A percentile compares a stretch with the other conserved stretches of the same genome.
Conservation (phyloP, 2,797 vertebrate genomes). For the Chelmon rostratus region DNA sequence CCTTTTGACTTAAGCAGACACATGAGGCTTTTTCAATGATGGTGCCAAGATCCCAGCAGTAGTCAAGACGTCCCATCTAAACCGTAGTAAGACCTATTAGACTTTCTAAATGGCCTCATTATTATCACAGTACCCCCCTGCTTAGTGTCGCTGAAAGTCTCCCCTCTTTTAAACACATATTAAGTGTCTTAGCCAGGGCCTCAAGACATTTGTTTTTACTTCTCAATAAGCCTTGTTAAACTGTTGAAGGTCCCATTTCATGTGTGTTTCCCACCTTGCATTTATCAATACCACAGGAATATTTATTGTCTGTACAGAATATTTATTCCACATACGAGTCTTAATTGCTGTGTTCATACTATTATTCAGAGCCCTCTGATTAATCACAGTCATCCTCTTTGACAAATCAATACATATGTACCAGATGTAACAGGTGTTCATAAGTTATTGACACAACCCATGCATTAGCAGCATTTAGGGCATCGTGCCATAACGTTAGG, state of each 20-base stretch:
- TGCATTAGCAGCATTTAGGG: constrained; percentile 35
- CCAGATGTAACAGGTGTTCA: constrained; percentile 27
- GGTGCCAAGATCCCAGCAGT: constrained; percentile 29
- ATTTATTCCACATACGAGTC: constrained; percentile 60
- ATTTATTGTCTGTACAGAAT: constrained; percentile 72
- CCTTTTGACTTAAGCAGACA: background rate
- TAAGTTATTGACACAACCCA: constrained; percentile 25
- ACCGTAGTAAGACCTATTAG: background rate
- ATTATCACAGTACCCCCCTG: background rate
- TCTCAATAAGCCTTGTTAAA: constrained; percentile 15
- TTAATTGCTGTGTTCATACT: constrained; percentile 44
- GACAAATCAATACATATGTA: constrained; percentile 59
- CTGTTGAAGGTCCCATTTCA: constrained; percentile 9
- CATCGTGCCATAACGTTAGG: constrained; percentile 39
- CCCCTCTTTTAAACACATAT: constrained; percentile 14
- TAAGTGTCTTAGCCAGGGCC: constrained; percentile 32
- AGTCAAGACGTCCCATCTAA: background rate
- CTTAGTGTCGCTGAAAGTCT: background rate
- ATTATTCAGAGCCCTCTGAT: constrained; percentile 27
- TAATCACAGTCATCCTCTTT: constrained; percentile 31
- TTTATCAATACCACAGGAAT: constrained; percentile 54
- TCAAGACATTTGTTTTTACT: background rate
- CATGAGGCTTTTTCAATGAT: background rate
- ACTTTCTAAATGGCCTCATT: background rate
- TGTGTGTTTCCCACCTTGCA: constrained; percentile 37